phyloP scores from a whole-genome alignment of 2,797 vertebrate genomes.

The Antrozous pallidus region DNA sequence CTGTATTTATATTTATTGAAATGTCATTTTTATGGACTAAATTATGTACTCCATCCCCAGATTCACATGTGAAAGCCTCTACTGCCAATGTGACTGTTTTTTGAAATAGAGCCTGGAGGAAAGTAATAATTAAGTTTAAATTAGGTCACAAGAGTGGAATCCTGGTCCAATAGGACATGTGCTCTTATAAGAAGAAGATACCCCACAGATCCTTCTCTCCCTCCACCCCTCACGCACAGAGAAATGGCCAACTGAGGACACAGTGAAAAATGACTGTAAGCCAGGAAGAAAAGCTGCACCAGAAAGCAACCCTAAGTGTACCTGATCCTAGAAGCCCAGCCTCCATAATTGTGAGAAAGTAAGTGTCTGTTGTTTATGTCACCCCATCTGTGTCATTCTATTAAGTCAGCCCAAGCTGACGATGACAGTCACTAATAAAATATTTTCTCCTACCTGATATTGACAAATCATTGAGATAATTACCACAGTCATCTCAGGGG shows the following conservation, averaged over 20 bases:
- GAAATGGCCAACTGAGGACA: neutral
- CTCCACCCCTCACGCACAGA: neutral
- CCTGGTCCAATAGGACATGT: neutral
- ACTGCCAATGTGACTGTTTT: neutral
- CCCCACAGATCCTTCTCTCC: too few relatives aligned
- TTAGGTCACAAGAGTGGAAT: neutral
- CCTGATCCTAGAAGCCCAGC: neutral
- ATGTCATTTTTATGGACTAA: neutral
- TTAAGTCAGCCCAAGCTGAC: neutral
- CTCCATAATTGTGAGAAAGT: neutral
- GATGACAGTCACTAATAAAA: neutral
- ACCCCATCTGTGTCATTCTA: rapidly evolving
- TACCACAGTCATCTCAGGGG: neutral
- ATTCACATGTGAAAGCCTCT: neutral
- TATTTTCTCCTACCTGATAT: neutral
- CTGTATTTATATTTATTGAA: neutral
- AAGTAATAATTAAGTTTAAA: neutral
- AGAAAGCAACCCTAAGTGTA: neutral
- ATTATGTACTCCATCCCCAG: neutral
- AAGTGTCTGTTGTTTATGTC: too few relatives aligned
- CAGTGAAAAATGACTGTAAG: neutral
- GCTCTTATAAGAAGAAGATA: neutral
- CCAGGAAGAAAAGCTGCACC: neutral
- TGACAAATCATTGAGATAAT: neutral
- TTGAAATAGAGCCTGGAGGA: neutral